Evolutionary conservation across 2,888 invertebrate genomes (phyloP), one percentile per base, ranked within the genome.

Genomic region (Capitulum mitella): DNA sequence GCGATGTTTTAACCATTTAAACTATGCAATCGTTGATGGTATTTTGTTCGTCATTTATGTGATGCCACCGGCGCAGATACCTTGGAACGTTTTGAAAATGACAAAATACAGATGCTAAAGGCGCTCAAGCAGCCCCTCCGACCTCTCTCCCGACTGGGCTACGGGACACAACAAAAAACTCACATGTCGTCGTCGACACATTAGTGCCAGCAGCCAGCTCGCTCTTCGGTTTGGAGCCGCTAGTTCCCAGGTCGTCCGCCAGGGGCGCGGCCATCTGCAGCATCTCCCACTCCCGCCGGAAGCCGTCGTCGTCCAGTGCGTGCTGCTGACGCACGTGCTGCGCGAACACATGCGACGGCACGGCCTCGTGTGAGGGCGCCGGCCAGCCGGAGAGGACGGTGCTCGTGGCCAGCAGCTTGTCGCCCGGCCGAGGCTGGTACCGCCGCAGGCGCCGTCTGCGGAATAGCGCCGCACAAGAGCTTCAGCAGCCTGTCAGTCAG

Each of bases 261-360:
- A 58, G 58, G 29, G 58, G 58, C 58, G 58, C 58, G n/a, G 58
- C 58, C 58, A 58, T 58, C 58, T 58, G 58, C 58, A 58, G 58
- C n/a, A 29, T 58, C 58, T 58, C 58, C 58, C 58, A 58, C n/a
- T 58, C 58, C 0, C 58, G 58, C 10, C 58, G 58, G 58, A 26
- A 58, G 58, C n/a, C 58, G n/a, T 58, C 58, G 58, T 10, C 29
- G 29, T n/a, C 26, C 10, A 29, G n/a, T 3, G 58, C 58, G n/a
- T 29, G n/a, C 29, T n/a, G 29, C 58, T 58, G 58, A 0, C 29
- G 58, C 3, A 58, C 58, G 29, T 58, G 58, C 58, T 58, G 58
- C 10, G n/a, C 1, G 29, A 58, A 58, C 29, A 58, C n/a, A 29
- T 58, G 58, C n/a, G 58, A 26, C n/a, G 58, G 58, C 29, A 58